Conservation (phyloP, 2,888 invertebrate species). For the Agrotis clavis region DNA sequence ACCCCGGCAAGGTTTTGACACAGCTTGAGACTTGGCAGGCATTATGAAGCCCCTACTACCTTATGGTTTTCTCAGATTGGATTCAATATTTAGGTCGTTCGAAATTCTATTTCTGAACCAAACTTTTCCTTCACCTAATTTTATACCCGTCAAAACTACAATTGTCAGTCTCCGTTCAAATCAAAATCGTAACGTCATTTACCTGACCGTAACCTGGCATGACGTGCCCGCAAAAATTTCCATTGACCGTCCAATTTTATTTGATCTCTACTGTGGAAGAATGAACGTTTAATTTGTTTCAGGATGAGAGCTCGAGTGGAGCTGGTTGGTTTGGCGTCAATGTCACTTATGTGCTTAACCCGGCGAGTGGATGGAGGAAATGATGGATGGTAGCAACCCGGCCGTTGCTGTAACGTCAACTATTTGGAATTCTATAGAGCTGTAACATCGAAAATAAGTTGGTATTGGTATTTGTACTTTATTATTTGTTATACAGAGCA, state of each 20-base stretch:
- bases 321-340: conserved; percentile 86
- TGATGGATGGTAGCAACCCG: conserved; percentile 88
- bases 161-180: conserved; percentile 83
- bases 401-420: conserved; percentile 81
- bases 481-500: too few relatives aligned
- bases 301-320: conserved; percentile 72
- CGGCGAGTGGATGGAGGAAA: conserved; percentile 91
- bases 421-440: conserved; percentile 75
- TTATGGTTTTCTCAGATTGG: not conserved
- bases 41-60: too few relatives aligned
- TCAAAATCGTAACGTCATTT: conserved; percentile 85
- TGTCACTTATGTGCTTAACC: conserved; percentile 91
- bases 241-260: conserved; percentile 75
- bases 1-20: too few relatives aligned
- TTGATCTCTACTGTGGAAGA: conserved; percentile 71
- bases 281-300: conserved; percentile 61
- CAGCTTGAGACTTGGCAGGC: too few relatives aligned
- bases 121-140: conserved; percentile 61
- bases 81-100: conserved; percentile 40
- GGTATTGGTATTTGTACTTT: not conserved
- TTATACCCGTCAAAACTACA: conserved; percentile 63
- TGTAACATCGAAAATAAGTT: conserved; percentile 60
- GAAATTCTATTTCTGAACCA: conserved; percentile 20
- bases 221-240: conserved; percentile 82
- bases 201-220: conserved; percentile 83